A percentile compares a stretch with the other conserved stretches of the same genome.
Evolutionary conservation across 2,888 invertebrate species (phyloP).

Genomic region (Agrilus cyanescens): DNA sequence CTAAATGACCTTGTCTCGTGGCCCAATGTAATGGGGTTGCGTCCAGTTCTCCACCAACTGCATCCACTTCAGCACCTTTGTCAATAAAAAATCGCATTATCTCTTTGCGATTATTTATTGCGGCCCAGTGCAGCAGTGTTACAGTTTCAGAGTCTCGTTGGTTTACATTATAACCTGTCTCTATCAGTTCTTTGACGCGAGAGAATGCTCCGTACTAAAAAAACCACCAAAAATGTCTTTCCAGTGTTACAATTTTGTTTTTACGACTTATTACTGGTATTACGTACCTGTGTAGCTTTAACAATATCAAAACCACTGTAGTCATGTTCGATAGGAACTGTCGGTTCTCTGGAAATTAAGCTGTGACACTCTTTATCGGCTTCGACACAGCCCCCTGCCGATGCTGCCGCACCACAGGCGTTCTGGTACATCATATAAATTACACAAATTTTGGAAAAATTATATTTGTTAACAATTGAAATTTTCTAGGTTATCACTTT

Average conservation of each 20-base stretch:
- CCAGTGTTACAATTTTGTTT: background rate
- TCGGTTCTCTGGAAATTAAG: slow-evolving; percentile 48
- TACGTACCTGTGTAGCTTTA: slow-evolving; percentile 75
- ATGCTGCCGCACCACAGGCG: slow-evolving; percentile 58
- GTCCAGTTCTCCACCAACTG: slow-evolving; percentile 88
- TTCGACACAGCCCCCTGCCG: slow-evolving; percentile 48
- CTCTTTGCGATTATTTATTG: slow-evolving; percentile 92
- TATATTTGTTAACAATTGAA: slow-evolving; percentile 1
- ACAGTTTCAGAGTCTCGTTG: slow-evolving; percentile 91
- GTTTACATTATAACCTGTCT: slow-evolving; percentile 89
- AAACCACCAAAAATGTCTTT: slow-evolving; percentile 3
- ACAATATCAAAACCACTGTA: slow-evolving; percentile 84
- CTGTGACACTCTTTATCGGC: slow-evolving; percentile 50
- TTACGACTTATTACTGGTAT: background rate
- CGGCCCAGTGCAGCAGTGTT: slow-evolving; percentile 97
- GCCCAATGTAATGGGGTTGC: slow-evolving; percentile 99
- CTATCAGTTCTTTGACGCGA: slow-evolving; percentile 74
- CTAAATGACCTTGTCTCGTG: slow-evolving; percentile 82
- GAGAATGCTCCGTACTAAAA: slow-evolving; percentile 74
- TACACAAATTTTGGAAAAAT: slow-evolving; percentile 2
- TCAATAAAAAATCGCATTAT: slow-evolving; percentile 81
- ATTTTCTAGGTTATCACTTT: too few species aligned
- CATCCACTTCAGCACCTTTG: slow-evolving; percentile 82
- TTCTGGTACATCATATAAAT: slow-evolving; percentile 50
- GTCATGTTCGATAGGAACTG: slow-evolving; percentile 53